Base-by-base conservation (phyloP, 2,113 vertebrate genomes). In the Megaceryle torquata region DNA sequence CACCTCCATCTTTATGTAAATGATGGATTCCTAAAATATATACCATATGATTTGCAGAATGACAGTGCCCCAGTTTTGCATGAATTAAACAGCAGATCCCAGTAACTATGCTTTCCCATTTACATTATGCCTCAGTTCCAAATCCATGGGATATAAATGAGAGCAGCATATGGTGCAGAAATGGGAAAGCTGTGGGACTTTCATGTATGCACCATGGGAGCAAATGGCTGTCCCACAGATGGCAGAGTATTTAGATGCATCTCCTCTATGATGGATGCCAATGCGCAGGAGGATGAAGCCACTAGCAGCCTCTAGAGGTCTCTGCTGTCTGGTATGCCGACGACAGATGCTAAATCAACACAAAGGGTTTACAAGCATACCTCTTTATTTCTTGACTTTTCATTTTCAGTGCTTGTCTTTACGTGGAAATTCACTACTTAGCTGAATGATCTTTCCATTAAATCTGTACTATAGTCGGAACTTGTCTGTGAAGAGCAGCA, bases 221-320 rank as follows among this genome's bases (percentile, higher is more conserved):
- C 88, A 96, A 97, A 96, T 96, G 93, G 88, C 90, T 93, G 96
- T 96, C 92, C 93, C 90, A 88, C 95, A 96, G 95, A 96, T 95
- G 94, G 93, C 70, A 61, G 57, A 61, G 71, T 90, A 53, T 91
- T 94, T 72, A 86, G 88, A 71, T 57, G 61, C 72, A 61, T 57
- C 90, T 88, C 86, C 77, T 71, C 15, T 35, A 29, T 91, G 80
- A 92, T 54, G 88, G 77, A 96, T 96, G 96, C 92, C 93, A 97
- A 10, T 4, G 44, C 3, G 14, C 72, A 86, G 61, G 76, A 84
- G 70, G 51, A 92, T 79, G 86, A 76, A 95, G 80, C n/a, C 71
- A 14, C 44, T 53, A 88, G 53, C 56, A 91, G 64, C 95, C 88
- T 95, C 93, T 88, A 95, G 95, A 94, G 88, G 92, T 90, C 95